Conservation (phyloP, 2,797 vertebrate species). For the Danio albolineatus region DNA sequence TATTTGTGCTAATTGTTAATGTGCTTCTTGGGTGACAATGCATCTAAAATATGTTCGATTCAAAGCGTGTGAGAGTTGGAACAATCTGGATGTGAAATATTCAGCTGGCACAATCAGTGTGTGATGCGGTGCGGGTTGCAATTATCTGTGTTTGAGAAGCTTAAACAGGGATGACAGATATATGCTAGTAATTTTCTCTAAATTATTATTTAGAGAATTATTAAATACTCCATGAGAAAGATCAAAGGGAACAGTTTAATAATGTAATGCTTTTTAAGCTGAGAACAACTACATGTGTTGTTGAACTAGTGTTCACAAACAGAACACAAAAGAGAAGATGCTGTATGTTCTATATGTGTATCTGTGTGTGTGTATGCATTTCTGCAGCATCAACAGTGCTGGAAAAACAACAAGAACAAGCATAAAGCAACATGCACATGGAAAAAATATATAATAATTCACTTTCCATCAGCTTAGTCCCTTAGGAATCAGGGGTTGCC, state of each 20-base stretch:
- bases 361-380: not conserved
- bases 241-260: slow-evolving; percentile 3
- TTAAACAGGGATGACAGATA: slow-evolving; percentile 7
- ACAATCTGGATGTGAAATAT: slow-evolving; percentile 18
- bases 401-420: no score
- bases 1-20: slow-evolving; percentile 2
- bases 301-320: not conserved
- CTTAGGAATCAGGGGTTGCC: no score
- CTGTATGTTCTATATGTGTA: not conserved
- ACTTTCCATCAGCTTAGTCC: no score
- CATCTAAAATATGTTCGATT: not conserved
- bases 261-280: not conserved
- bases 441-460: no score
- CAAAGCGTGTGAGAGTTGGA: slow-evolving; percentile 5
- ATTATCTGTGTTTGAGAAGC: slow-evolving; percentile 12
- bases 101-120: not conserved
- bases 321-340: not conserved
- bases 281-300: not conserved
- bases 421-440: no score
- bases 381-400: not conserved
- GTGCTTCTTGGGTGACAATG: not conserved
- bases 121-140: not conserved
- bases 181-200: slow-evolving; percentile 14
- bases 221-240: not conserved
- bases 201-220: slow-evolving; percentile 9